These are phyloP conservation scores for Drosophila nigrodunni DNA, from an alignment of 1,140 invertebrate genomes.

Conservation along the genomic window DNA sequence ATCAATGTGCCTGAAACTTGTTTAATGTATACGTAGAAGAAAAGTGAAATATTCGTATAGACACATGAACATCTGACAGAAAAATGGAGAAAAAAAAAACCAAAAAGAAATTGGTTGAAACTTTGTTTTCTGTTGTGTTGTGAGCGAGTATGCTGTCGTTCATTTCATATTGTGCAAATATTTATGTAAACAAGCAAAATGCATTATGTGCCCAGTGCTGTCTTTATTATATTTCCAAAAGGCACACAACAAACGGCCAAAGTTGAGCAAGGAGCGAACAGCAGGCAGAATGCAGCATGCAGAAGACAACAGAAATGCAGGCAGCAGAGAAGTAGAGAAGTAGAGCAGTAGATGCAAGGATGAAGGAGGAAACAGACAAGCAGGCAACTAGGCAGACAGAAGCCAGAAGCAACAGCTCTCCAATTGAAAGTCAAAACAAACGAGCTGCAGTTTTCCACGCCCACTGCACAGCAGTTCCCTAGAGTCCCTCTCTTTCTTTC, in stretches of 20 bases:
- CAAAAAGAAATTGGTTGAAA: constrained; percentile 1
- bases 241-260: constrained; percentile 49
- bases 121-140: neutral
- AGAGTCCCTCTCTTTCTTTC: neutral
- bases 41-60: neutral
- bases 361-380: constrained; percentile 26
- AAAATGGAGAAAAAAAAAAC: neutral
- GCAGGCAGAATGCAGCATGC: constrained; percentile 4
- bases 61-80: neutral
- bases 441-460: constrained; percentile 41
- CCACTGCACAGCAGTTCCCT: constrained; percentile 3
- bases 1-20: neutral
- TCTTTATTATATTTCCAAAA: constrained; percentile 58
- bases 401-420: constrained; percentile 54
- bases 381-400: constrained; percentile 16
- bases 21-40: neutral
- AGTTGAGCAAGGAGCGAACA: constrained; percentile 29
- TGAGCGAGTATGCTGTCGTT: constrained; percentile 7
- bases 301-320: constrained; percentile 3
- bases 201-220: constrained; percentile 53
- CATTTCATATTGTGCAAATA: constrained; percentile 46
- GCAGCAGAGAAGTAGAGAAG: neutral
- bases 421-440: constrained; percentile 60
- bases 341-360: neutral
- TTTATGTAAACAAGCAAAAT: constrained; percentile 60